phyloP scores from a whole-genome alignment of 2,888 invertebrate species.

The Cataglyphis cursor region DNA sequence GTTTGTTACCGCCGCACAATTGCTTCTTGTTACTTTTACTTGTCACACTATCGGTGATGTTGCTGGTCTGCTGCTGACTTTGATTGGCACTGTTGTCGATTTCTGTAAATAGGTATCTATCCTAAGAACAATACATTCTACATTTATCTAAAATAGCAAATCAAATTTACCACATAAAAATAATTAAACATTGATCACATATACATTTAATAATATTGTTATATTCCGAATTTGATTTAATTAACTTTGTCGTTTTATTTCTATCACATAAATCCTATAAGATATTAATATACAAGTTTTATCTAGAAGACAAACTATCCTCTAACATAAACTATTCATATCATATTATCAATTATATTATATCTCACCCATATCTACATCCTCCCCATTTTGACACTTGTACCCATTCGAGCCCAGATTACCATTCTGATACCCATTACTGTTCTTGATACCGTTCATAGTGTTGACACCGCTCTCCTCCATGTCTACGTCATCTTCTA shows the following conservation, averaged over 20 bases:
- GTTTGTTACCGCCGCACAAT: conserved; percentile 91
- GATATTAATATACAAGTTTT: neutral
- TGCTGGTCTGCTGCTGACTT: conserved; percentile 79
- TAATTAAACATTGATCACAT: neutral
- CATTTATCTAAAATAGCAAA: neutral
- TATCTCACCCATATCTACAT: conserved; percentile 91
- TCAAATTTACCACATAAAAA: neutral
- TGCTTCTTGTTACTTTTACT: conserved; percentile 86
- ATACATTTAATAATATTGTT: neutral
- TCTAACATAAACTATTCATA: conserved; percentile 2
- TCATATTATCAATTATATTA: conserved; percentile 24
- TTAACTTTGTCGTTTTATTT: neutral
- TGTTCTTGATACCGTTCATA: conserved; percentile 84
- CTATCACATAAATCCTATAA: neutral
- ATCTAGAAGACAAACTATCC: neutral
- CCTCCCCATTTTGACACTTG: conserved; percentile 90
- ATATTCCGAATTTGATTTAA: neutral
- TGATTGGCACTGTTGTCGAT: conserved; percentile 85
- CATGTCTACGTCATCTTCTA: conserved; percentile 88
- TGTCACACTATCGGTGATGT: conserved; percentile 74
- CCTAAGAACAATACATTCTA: neutral
- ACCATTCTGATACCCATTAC: conserved; percentile 90
- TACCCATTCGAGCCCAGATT: conserved; percentile 85
- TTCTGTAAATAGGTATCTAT: conserved; percentile 84
- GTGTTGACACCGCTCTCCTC: conserved; percentile 87